Base-by-base conservation (phyloP, 2,888 invertebrate species). In the Aelia acuminata region DNA sequence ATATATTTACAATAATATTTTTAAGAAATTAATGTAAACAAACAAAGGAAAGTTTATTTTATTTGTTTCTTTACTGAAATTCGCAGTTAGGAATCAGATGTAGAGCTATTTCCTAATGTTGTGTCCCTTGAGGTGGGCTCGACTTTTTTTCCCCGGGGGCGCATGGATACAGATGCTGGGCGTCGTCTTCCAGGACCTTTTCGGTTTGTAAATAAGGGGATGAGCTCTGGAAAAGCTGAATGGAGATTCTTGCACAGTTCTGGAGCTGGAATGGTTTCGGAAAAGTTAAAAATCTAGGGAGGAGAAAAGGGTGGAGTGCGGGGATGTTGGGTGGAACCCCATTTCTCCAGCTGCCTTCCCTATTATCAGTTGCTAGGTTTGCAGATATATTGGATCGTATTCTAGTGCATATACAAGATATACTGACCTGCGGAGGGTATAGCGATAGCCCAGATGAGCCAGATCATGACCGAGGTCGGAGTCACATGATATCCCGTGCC, bases 391-490 rank as follows among this genome's bases (percentile, higher is more conserved):
- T 35, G 11, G 31, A 70, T 43, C 8, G n/a, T 47, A 47, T 80
- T 43, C 0, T 47, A 11, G n/a, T 43, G n/a, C 43, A n/a, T 15
- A n/a, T 39, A n/a, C 0, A 43, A 15, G 43, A 80, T 49, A 43
- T 85, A 87, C 87, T 70, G 47, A 87, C 87, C 87, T 43, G 47
- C 48, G 39, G 87, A 87, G 31, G 87, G 63, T 43, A 87, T 18
- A 35, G 87, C n/a, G 47, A 87, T 57, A 53, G 87, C 70, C 87
- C 87, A 87, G 87, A 87, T 70, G 87, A 87, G 70, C 63, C 63
- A 47, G 70, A 87, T 63, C 87, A 87, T 87, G 87, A 53, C 31
- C 35, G 43, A 15, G 35, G 15, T n/a, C n/a, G 22, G 4, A 47
- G 47, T 87, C 87, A 87, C 87, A 87, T 87, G n/a, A 22, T 87